A percentile compares a stretch with the other conserved stretches of the same genome.
These are phyloP conservation scores for Melanotaenia maccullochi DNA, from an alignment of 2,797 vertebrate genomes.

Conservation along the genomic window DNA sequence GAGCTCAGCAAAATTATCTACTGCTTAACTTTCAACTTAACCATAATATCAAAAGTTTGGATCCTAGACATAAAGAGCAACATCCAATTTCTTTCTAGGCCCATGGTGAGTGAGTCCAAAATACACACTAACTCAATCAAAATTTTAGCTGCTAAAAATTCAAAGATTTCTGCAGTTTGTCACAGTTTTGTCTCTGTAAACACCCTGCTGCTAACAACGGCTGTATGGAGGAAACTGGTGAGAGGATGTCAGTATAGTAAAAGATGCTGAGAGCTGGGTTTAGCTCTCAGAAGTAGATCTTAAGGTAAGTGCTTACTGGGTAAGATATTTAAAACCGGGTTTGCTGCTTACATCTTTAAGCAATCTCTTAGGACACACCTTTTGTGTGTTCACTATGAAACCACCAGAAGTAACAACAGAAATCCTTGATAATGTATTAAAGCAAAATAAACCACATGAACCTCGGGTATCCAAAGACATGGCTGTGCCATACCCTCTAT, in stretches of 20 bases:
- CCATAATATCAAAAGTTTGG: background rate
- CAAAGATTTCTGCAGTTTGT: background rate
- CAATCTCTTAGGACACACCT: background rate
- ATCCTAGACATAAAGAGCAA: slow-evolving; percentile 1
- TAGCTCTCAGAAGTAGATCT: background rate
- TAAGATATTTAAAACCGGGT: background rate
- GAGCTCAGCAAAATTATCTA: background rate
- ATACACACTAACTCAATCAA: background rate
- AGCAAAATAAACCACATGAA: slow-evolving; percentile 18
- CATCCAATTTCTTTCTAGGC: background rate
- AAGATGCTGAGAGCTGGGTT: background rate
- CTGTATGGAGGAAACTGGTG: background rate
- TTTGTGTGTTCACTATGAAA: background rate
- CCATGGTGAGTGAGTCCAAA: background rate
- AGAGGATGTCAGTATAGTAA: background rate
- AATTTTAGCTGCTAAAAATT: background rate
- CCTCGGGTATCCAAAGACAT: slow-evolving; percentile 3
- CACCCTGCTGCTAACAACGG: background rate
- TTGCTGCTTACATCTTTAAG: background rate
- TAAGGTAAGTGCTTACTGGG: background rate
- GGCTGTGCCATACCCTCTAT: slow-evolving; percentile 2
- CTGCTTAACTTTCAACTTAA: background rate
- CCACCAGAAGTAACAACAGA: background rate
- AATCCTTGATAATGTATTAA: slow-evolving; percentile 19
- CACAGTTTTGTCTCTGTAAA: background rate